These are phyloP conservation scores for Carettochelys insculpta DNA, from an alignment of 2,113 vertebrate species.

Conservation along the genomic window DNA sequence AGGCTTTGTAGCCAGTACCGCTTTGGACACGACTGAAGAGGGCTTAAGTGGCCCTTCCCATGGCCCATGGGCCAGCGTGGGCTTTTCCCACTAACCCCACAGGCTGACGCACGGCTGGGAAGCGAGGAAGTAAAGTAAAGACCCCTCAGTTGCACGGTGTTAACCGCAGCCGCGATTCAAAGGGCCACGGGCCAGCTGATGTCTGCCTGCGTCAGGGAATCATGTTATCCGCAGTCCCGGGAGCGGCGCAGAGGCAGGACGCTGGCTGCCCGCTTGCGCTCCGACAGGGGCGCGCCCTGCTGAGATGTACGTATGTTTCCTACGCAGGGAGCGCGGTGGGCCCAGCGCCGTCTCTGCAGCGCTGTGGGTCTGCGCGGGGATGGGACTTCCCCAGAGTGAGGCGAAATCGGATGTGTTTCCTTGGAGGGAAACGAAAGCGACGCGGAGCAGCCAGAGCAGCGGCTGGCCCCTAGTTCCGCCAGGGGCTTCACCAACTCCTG, in stretches of 20 bases:
- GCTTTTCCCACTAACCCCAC: neutral
- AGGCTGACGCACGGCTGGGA: neutral
- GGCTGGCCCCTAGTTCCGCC: too few relatives aligned
- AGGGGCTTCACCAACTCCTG: neutral
- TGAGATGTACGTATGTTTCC: neutral
- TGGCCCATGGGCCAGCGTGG: too few relatives aligned
- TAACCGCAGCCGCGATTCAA: neutral
- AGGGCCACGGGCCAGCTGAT: neutral
- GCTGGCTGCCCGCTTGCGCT: too few relatives aligned
- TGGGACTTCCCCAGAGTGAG: neutral
- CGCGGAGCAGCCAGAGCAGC: neutral
- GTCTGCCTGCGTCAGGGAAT: neutral
- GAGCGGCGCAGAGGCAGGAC: neutral
- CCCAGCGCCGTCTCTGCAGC: too few relatives aligned
- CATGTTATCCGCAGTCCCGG: neutral
- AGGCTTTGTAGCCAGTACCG: neutral
- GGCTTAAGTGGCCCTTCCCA: too few relatives aligned
- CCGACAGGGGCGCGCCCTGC: neutral
- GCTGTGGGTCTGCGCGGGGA: neutral
- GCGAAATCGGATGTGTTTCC: neutral
- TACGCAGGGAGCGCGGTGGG: too few relatives aligned
- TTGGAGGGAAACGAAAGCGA: neutral
- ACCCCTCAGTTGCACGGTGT: neutral
- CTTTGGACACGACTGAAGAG: neutral
- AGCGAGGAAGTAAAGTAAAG: neutral